Conservation (phyloP, 1,140 invertebrate species). For the Drosophila subobscura region DNA sequence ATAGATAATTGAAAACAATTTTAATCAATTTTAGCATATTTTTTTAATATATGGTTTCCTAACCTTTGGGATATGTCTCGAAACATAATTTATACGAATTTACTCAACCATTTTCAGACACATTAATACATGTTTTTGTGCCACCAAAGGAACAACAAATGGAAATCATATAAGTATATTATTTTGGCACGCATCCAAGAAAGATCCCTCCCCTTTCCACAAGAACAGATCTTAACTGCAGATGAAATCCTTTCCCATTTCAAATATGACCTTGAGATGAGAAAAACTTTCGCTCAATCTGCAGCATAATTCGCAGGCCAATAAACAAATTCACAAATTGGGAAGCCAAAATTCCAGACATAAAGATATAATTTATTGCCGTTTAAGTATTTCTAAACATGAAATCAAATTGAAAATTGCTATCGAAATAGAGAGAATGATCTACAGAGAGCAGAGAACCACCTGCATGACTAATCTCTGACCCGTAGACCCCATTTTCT, state of each 20-base stretch:
- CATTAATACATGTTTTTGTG: neutral
- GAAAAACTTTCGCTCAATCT: slow-evolving; percentile 56
- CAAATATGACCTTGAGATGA: slow-evolving; percentile 63
- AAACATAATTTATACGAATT: no score
- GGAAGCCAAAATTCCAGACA: slow-evolving; percentile 54
- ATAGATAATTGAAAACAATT: neutral
- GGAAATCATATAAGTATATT: slow-evolving; percentile 60
- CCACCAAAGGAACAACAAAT: slow-evolving; percentile 39
- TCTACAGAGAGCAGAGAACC: slow-evolving; percentile 44
- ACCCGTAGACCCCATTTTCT: slow-evolving; percentile 10
- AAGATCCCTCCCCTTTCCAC: neutral
- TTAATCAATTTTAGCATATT: neutral
- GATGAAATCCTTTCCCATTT: slow-evolving; percentile 58
- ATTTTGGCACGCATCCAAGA: slow-evolving; percentile 57
- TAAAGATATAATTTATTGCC: slow-evolving; percentile 65
- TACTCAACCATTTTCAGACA: neutral
- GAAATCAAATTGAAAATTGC: slow-evolving; percentile 25
- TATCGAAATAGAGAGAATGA: slow-evolving; percentile 16
- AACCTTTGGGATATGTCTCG: neutral
- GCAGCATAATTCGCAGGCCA: slow-evolving; percentile 60
- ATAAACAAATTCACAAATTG: slow-evolving; percentile 74
- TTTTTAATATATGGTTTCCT: slow-evolving; percentile 23
- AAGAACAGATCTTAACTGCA: slow-evolving; percentile 63
- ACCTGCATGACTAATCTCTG: slow-evolving; percentile 73
- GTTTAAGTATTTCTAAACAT: slow-evolving; percentile 56